Conservation (phyloP, 2,888 invertebrate genomes). For the Ophioninae sp. region DNA sequence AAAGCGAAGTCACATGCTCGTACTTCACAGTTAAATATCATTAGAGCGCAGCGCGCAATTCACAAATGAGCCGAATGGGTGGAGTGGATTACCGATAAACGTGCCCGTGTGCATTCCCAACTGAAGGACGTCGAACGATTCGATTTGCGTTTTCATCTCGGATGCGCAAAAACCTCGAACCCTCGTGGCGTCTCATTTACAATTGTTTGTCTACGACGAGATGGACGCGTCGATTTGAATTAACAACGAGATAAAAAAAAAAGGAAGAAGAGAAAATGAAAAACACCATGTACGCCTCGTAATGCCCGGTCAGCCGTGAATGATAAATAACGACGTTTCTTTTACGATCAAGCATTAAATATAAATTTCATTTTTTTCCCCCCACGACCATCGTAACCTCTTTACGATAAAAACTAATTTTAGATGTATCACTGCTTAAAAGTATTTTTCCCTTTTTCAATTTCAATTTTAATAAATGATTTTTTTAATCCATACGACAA, state of each 20-base stretch:
- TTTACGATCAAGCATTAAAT: neutral
- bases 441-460: too few species aligned
- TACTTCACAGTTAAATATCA: conserved; percentile 26
- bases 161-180: conserved; percentile 21
- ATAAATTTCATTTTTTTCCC: neutral
- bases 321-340: neutral
- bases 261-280: neutral
- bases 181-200: conserved; percentile 24
- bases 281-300: neutral
- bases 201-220: conserved; percentile 32
- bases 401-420: neutral
- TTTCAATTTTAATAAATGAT: too few species aligned
- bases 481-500: too few species aligned
- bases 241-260: conserved; percentile 34
- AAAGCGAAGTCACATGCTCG: neutral
- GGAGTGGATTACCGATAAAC: conserved; percentile 4
- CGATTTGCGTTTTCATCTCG: conserved; percentile 1
- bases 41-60: conserved; percentile 32
- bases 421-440: neutral
- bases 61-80: conserved; percentile 32
- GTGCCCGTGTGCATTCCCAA: neutral
- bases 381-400: neutral
- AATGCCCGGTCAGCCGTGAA: neutral
- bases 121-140: conserved; percentile 35
- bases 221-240: conserved; percentile 46